phyloP scores from a whole-genome alignment of 2,797 vertebrate species.

The Anniella stebbinsi region DNA sequence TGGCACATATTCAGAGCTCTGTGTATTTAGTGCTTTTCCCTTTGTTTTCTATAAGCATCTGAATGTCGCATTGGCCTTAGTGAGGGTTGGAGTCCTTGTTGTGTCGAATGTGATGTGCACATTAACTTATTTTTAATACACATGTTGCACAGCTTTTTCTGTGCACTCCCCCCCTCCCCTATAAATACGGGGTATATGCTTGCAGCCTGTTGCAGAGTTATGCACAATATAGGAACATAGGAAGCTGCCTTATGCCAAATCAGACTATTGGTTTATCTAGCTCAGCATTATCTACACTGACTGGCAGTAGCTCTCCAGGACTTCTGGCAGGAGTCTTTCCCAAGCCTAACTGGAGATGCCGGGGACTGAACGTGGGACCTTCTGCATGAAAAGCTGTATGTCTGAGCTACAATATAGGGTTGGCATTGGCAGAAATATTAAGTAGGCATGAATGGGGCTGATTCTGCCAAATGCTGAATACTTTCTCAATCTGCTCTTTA shows the following conservation, averaged over 20 bases:
- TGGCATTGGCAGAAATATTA: neutral
- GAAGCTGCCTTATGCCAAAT: neutral
- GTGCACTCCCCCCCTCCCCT: neutral
- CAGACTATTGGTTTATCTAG: neutral
- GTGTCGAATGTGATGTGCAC: neutral
- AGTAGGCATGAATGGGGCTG: neutral
- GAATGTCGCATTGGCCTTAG: neutral
- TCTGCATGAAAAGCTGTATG: neutral
- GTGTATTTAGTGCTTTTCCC: neutral
- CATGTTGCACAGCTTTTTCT: neutral
- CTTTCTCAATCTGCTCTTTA: neutral
- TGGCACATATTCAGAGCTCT: neutral
- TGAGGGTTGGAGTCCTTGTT: neutral
- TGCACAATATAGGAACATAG: neutral
- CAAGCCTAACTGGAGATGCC: neutral
- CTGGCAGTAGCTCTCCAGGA: neutral
- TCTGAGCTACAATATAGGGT: neutral
- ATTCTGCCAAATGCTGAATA: neutral
- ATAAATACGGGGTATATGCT: neutral
- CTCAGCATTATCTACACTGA: neutral
- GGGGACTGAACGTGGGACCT: neutral
- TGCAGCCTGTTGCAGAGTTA: neutral
- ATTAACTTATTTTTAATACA: neutral
- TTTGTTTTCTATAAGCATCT: neutral
- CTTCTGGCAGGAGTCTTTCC: neutral